A percentile compares a stretch with the other conserved stretches of the same genome.
These are phyloP conservation scores for Meleagris gallopavo DNA, from an alignment of 2,113 vertebrate species.

Conservation along the genomic window DNA sequence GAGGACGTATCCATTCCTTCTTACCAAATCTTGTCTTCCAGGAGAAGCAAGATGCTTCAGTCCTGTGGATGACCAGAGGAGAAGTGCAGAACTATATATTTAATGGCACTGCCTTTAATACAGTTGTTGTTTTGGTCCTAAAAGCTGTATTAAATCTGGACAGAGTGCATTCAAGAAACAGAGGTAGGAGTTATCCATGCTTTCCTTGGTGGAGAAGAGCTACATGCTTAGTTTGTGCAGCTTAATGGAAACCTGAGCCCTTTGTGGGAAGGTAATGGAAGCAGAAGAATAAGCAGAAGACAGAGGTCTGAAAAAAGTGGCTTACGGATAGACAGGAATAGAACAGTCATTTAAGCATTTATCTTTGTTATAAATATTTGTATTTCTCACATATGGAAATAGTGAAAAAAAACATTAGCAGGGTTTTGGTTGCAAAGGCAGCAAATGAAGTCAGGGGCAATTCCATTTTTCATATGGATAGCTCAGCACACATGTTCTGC, in stretches of 20 bases:
- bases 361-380: slow-evolving; percentile 70
- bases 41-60: not conserved
- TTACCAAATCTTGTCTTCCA: not conserved
- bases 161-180: not conserved
- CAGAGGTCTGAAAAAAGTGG: not conserved
- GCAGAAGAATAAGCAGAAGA: slow-evolving; percentile 5
- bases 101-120: not conserved
- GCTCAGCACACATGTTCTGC: slow-evolving; percentile 80
- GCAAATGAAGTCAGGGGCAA: slow-evolving; percentile 72
- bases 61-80: not conserved
- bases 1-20: not conserved
- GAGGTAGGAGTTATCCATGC: not conserved
- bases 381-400: slow-evolving; percentile 61
- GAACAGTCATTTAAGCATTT: slow-evolving; percentile 46
- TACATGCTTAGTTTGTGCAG: not conserved
- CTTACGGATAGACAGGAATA: not conserved
- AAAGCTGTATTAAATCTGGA: not conserved
- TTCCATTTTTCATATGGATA: slow-evolving; percentile 74
- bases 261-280: not conserved
- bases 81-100: not conserved
- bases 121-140: not conserved
- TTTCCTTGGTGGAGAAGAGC: not conserved
- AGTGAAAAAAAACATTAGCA: slow-evolving; percentile 65
- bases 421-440: slow-evolving; percentile 71
- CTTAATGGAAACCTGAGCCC: not conserved